These are phyloP conservation scores for Melanotus villosus DNA, from an alignment of 2,888 invertebrate genomes.

Conservation along the genomic window DNA sequence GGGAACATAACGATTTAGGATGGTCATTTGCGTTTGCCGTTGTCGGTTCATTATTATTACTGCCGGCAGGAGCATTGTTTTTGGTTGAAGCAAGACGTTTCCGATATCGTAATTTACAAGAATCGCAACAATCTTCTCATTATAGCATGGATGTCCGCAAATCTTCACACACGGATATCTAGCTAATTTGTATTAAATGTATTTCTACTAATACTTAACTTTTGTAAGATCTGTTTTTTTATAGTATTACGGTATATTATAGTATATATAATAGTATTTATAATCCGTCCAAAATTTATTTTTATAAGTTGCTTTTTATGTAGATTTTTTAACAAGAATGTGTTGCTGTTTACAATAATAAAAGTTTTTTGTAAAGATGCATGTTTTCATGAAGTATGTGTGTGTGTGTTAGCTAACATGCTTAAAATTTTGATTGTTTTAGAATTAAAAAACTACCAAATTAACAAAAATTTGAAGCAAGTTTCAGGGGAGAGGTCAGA, in stretches of 20 bases:
- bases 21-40: slow-evolving; percentile 94
- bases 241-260: slow-evolving; percentile 10
- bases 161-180: slow-evolving; percentile 81
- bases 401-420: no score
- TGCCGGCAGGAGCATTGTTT: slow-evolving; percentile 85
- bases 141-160: slow-evolving; percentile 80
- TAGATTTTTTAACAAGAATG: slow-evolving; percentile 14
- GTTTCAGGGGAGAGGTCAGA: no score
- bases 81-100: slow-evolving; percentile 87
- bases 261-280: neutral
- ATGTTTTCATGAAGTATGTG: no score
- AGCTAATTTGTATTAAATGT: slow-evolving; percentile 52
- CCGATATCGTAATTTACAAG: slow-evolving; percentile 80
- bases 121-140: slow-evolving; percentile 76
- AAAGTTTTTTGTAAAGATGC: neutral
- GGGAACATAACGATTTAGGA: slow-evolving; percentile 95
- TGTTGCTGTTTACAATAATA: neutral
- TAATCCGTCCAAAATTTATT: slow-evolving; percentile 32
- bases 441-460: no score
- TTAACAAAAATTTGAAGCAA: no score
- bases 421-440: no score
- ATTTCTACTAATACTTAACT: neutral
- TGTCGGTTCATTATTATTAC: slow-evolving; percentile 81
- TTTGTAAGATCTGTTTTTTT: slow-evolving; percentile 26
- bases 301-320: slow-evolving; percentile 10